Conservation (phyloP, 2,797 vertebrate species). For the Lutjanus campechanus region DNA sequence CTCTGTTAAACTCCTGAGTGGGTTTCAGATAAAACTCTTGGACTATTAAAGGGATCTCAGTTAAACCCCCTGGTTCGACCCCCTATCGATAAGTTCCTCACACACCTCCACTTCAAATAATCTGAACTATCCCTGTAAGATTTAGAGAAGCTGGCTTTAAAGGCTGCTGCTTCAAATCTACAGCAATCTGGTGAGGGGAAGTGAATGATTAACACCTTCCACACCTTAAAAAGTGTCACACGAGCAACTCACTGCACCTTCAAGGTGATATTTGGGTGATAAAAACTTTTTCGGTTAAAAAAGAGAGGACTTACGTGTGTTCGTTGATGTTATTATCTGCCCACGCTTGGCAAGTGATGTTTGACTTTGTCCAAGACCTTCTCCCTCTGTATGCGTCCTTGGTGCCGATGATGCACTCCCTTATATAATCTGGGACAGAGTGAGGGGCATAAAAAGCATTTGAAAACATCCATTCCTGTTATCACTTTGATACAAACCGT, state of each 20-base stretch:
- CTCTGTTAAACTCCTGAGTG: too few species aligned
- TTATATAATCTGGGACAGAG: constrained; percentile 90
- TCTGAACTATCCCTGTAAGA: constrained; percentile 15
- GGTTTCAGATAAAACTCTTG: too few species aligned
- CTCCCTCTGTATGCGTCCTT: constrained; percentile 94
- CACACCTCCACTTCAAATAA: too few species aligned
- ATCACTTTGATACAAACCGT: constrained; percentile 13
- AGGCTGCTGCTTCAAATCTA: constrained; percentile 57
- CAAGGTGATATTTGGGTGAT: not conserved
- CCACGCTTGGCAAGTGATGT: constrained; percentile 96
- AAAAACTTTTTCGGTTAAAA: not conserved
- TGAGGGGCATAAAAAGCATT: constrained; percentile 40
- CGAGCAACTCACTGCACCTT: not conserved
- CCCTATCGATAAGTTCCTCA: too few species aligned
- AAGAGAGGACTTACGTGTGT: constrained; percentile 90
- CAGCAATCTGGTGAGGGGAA: constrained; percentile 31
- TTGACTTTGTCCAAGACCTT: constrained; percentile 92
- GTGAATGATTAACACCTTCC: constrained; percentile 42
- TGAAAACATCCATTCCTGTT: constrained; percentile 47
- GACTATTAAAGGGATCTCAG: too few species aligned
- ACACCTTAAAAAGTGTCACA: not conserved
- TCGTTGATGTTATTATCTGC: constrained; percentile 96
- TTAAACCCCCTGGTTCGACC: too few species aligned
- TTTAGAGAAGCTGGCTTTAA: constrained; percentile 60
- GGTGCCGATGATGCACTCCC: constrained; percentile 93